Base-by-base conservation (phyloP, 2,797 vertebrate species). In the Etheostoma perlongum region DNA sequence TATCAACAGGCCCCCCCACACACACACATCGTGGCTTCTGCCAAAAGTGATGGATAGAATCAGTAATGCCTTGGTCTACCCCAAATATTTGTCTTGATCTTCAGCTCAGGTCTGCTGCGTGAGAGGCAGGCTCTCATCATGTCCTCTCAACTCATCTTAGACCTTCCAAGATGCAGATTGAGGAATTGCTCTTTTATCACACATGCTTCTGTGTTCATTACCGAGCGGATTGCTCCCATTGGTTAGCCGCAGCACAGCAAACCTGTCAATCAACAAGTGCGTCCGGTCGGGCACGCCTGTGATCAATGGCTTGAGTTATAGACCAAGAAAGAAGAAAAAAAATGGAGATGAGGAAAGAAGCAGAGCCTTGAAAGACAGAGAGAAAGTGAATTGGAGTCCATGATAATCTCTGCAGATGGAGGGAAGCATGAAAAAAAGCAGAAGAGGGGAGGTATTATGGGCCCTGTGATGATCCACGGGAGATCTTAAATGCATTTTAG, bases 41-140 rank as follows among this genome's bases (percentile, higher is more conserved):
- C 75, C n/a, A 5, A 30, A 30, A 76, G 72, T 89, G 89, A 93
- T 91, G 87, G 86, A 92, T 89, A 81, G 91, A 82, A 90, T 88
- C 83, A 78, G 85, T 90, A 90, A 85, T 73, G 84, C 78, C 69
- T 88, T 2, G 49, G 86, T 87, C 78, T 81, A 80, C 67, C 83
- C 78, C 52, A 72, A 76, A 77, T 88, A 92, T 95, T 93, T 86
- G 74, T 92, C 92, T 93, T 90, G 79, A 85, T 93, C 79, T 87
- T 87, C 88, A 82, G 72, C 62, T 52, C 52, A 23, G 62, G 71
- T 76, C 57, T 2, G 25, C 36, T 73, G 54, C 68, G 83, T 72
- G 84, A 77, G 73, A 72, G 59, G 78, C 67, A 48, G 63, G 48
- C 75, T 74, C 83, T 85, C 83, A 81, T 91, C 63, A 25, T 60